A percentile compares a stretch with the other conserved stretches of the same genome.
Conservation (phyloP, 2,888 invertebrate genomes). For the Drosophila cracens region DNA sequence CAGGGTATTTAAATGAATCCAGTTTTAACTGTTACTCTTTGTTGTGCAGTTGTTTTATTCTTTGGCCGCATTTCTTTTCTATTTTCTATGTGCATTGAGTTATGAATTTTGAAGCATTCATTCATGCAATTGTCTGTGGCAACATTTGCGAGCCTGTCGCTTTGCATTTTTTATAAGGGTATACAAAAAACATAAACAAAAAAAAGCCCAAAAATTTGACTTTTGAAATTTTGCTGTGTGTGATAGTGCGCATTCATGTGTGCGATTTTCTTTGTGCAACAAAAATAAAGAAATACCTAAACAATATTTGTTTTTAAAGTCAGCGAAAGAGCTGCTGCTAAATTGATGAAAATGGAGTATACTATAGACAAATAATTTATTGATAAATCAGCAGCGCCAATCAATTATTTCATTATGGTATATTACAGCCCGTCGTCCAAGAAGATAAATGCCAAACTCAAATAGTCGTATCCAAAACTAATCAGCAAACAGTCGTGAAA, state of each 20-base stretch:
- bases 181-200: neutral
- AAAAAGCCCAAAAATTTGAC: neutral
- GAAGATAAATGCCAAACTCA: constrained; percentile 61
- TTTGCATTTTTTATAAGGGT: constrained; percentile 37
- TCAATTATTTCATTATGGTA: constrained; percentile 60
- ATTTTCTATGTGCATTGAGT: constrained; percentile 74
- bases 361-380: constrained; percentile 46
- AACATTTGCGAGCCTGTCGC: constrained; percentile 41
- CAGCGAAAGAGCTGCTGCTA: neutral
- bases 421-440: constrained; percentile 9
- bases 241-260: constrained; percentile 45
- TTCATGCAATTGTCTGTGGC: constrained; percentile 54
- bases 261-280: constrained; percentile 51
- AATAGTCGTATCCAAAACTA: constrained; percentile 68
- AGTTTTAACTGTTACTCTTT: constrained; percentile 42
- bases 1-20: constrained; percentile 37
- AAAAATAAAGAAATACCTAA: constrained; percentile 19
- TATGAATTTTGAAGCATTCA: constrained; percentile 69
- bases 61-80: constrained; percentile 39
- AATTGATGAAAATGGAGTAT: neutral
- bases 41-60: constrained; percentile 24
- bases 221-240: constrained; percentile 10
- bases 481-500: constrained; percentile 59
- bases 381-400: constrained; percentile 46
- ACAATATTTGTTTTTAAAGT: constrained; percentile 33